Percentiles rank a stretch among this genome's conserved stretches.
These are phyloP conservation scores for Tortrix viridana DNA, from an alignment of 2,888 invertebrate species.

Conservation along the genomic window DNA sequence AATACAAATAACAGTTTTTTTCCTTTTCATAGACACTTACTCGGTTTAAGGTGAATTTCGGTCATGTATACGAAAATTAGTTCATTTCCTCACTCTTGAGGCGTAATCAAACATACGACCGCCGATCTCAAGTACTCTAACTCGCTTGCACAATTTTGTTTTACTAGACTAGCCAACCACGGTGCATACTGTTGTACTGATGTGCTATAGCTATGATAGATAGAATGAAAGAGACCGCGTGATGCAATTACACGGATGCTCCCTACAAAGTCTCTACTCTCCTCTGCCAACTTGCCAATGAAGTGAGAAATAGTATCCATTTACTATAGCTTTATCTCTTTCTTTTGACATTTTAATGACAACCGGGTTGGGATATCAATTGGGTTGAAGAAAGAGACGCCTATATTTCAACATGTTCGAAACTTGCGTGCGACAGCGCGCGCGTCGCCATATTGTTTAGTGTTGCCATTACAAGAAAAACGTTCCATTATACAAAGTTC, in stretches of 20 bases:
- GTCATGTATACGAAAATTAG: slow-evolving; percentile 52
- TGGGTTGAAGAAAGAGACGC: slow-evolving; percentile 19
- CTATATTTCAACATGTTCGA: not conserved
- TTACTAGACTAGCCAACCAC: slow-evolving; percentile 36
- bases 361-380: slow-evolving; percentile 1
- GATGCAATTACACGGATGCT: slow-evolving; percentile 22
- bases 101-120: slow-evolving; percentile 65
- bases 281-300: not conserved
- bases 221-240: slow-evolving; percentile 27
- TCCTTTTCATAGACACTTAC: slow-evolving; percentile 14
- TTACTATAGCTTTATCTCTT: slow-evolving; percentile 14
- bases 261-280: slow-evolving; percentile 1
- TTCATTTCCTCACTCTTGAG: slow-evolving; percentile 54
- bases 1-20: slow-evolving; percentile 26
- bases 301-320: slow-evolving; percentile 9
- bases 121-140: slow-evolving; percentile 60
- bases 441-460: slow-evolving; percentile 47
- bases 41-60: slow-evolving; percentile 21
- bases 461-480: slow-evolving; percentile 43
- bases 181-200: slow-evolving; percentile 25
- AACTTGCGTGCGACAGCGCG: slow-evolving; percentile 41
- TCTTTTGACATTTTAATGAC: not conserved
- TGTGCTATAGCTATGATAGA: slow-evolving; percentile 14
- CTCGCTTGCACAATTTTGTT: slow-evolving; percentile 44
- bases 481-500: slow-evolving; percentile 36